These are phyloP conservation scores for Yponomeuta plumbellus DNA, from an alignment of 2,888 invertebrate genomes.

Conservation along the genomic window DNA sequence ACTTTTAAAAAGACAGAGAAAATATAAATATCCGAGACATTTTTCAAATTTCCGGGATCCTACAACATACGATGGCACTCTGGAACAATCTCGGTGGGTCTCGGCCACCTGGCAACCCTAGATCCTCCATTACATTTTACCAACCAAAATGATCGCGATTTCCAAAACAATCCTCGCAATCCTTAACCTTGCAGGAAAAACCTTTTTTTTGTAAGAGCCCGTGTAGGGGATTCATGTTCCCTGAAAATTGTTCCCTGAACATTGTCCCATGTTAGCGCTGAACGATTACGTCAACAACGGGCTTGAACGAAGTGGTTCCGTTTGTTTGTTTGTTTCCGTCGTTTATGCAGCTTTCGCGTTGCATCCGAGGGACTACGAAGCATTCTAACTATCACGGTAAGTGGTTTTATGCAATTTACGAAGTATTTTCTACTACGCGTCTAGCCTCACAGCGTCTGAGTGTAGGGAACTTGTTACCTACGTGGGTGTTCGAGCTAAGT, in stretches of 20 bases:
- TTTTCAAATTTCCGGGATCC: too few species aligned
- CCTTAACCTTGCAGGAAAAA: not conserved
- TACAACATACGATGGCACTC: too few species aligned
- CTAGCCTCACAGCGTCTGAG: not conserved
- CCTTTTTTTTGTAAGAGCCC: not conserved
- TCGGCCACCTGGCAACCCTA: too few species aligned
- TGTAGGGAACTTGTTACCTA: not conserved
- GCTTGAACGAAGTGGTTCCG: not conserved
- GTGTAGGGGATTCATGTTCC: not conserved
- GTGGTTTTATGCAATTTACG: not conserved
- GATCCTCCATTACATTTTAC: not conserved
- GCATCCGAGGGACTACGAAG: not conserved
- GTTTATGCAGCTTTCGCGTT: not conserved
- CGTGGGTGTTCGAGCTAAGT: not conserved
- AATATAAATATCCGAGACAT: too few species aligned
- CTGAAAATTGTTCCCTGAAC: too few species aligned
- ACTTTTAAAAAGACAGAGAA: too few species aligned
- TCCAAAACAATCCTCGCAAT: not conserved
- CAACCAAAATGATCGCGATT: not conserved
- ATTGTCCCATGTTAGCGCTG: not conserved
- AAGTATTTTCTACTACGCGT: not conserved
- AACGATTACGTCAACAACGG: not conserved
- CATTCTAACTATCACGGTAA: constrained; percentile 5
- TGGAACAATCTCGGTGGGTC: too few species aligned
- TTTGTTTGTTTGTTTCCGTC: not conserved